Base-by-base conservation (phyloP, 1,140 invertebrate genomes). In the Temnothorax longispinosus region DNA sequence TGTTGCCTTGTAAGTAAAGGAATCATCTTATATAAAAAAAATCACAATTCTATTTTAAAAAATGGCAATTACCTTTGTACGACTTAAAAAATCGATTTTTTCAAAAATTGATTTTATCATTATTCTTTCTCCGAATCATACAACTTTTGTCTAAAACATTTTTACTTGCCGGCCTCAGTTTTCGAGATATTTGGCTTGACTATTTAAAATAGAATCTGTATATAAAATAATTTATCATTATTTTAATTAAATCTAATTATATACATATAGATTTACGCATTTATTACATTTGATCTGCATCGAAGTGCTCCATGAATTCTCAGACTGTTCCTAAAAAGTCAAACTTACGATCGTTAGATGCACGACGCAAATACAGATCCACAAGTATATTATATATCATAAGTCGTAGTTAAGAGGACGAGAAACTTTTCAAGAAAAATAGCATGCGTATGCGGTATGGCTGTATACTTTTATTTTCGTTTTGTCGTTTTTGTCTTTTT, bases 401-500 rank as follows among this genome's bases (percentile, higher is more conserved):
- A 85, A 47, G 13, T 76, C 27, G 10, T 35, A 35, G 21, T 52
- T 64, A 67, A 82, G 18, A 81, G 78, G 54, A 58, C 50, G 15
- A 62, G 38, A 77, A 71, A 75, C 50, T 74, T 87, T 67, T 21
- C 41, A 62, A 85, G 52, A 69, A 88, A 80, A 88, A 85, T 54
- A 76, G 13, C 54, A 88, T 80, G 47, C 74, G 18, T 86, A 60
- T 85, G 38, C n/a, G 35, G 41, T 85, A 44, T 85, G 52, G 50
- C 80, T 85, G 65, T 85, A 71, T 74, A 74, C 32, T 88, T 89
- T 89, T 88, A 88, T 86, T 89, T 86, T 62, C 38, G 27, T 80
- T 41, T 60, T 78, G 44, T 80, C 58, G 44, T 78, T 84, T 69
- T 74, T 75, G 64, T 85, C 35, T 82, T 56, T 74, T 44, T 44